Percentiles rank a stretch among this genome's conserved stretches.
Conservation (phyloP, 2,797 vertebrate genomes). For the Fratercula arctica region DNA sequence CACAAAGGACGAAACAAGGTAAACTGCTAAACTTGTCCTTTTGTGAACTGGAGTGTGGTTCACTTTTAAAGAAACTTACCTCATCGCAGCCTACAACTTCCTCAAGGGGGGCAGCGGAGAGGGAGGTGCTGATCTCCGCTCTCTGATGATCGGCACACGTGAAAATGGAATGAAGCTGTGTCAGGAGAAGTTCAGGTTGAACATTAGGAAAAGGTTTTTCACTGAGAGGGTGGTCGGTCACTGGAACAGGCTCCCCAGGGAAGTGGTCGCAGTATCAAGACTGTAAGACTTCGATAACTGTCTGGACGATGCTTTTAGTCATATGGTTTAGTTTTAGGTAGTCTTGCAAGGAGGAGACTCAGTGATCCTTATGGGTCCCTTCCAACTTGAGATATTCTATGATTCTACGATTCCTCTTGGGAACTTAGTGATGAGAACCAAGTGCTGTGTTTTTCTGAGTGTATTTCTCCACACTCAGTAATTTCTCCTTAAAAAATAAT, state of each 20-base stretch:
- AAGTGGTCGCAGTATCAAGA: background rate
- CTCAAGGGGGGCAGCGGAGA: fast-evolving
- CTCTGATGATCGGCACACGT: background rate
- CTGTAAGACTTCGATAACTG: background rate
- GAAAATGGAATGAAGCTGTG: background rate
- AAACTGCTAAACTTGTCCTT: background rate
- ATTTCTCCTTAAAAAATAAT: background rate
- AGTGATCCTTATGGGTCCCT: background rate
- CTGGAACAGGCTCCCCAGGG: background rate
- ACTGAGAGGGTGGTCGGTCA: background rate
- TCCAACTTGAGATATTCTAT: background rate
- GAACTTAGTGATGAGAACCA: background rate
- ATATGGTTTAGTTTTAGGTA: background rate
- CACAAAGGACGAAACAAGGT: background rate
- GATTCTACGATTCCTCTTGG: background rate
- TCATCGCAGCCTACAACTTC: background rate
- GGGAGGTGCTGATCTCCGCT: background rate
- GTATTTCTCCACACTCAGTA: background rate
- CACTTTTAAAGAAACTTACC: background rate
- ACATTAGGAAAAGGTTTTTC: background rate
- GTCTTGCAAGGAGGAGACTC: background rate
- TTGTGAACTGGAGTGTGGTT: background rate
- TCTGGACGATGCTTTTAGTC: background rate
- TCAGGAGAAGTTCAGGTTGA: background rate
- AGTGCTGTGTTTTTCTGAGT: background rate